Evolutionary conservation across 2,888 invertebrate genomes (phyloP).

Genomic region (Ormyrus rosae): DNA sequence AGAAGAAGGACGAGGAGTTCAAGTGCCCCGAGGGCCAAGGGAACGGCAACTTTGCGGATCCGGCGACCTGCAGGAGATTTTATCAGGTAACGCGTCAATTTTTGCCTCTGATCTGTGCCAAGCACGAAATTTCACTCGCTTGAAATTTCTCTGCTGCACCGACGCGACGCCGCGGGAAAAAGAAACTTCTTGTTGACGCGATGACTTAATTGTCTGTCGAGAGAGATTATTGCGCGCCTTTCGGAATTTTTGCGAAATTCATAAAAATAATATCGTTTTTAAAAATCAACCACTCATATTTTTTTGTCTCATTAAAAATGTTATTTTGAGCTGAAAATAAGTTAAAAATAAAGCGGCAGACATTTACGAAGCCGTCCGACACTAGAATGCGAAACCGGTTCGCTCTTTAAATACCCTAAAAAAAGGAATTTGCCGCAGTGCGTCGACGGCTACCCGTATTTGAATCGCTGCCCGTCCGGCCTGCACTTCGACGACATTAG

Average conservation of each 20-base stretch:
- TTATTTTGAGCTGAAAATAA: too few species aligned
- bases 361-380: too few species aligned
- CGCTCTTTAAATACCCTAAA: too few species aligned
- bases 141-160: background rate
- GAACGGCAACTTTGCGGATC: slow-evolving; percentile 93
- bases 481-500: slow-evolving; percentile 93
- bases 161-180: background rate
- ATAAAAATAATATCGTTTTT: too few species aligned
- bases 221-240: background rate
- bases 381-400: too few species aligned
- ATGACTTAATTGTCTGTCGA: background rate
- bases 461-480: slow-evolving; percentile 92
- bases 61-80: slow-evolving; percentile 90
- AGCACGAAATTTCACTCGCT: too few species aligned
- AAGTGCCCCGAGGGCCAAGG: slow-evolving; percentile 89
- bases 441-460: slow-evolving; percentile 91
- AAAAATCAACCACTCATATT: too few species aligned
- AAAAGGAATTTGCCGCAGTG: slow-evolving; percentile 80
- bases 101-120: too few species aligned
- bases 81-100: slow-evolving; percentile 83
- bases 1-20: slow-evolving; percentile 81
- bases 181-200: background rate
- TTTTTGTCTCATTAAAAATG: too few species aligned
- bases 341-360: too few species aligned
- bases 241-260: too few species aligned